phyloP scores from a whole-genome alignment of 2,888 invertebrate species.

The Hartigia nigra region DNA sequence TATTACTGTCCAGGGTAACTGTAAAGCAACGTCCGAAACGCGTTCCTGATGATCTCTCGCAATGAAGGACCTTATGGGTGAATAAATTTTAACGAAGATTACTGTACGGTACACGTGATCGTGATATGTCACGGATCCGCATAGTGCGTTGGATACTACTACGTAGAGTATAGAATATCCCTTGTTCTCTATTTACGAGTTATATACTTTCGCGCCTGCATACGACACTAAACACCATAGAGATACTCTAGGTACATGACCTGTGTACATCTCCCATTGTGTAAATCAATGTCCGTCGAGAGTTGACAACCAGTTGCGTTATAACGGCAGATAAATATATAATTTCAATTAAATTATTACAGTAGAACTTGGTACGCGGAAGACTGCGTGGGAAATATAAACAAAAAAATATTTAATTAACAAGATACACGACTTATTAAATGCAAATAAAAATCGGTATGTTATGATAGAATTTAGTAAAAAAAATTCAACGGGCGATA shows the following conservation, averaged over 20 bases:
- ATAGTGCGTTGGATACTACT: slow-evolving; percentile 14
- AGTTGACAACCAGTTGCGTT: neutral
- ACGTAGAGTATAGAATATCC: slow-evolving; percentile 12
- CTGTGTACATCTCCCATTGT: neutral
- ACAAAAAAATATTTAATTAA: neutral
- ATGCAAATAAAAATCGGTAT: neutral
- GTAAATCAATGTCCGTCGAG: neutral
- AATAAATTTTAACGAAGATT: slow-evolving; percentile 4
- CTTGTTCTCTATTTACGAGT: neutral
- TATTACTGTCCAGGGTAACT: neutral
- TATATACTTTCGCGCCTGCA: neutral
- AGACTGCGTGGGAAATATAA: neutral
- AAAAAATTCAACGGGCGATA: neutral
- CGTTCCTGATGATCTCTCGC: neutral
- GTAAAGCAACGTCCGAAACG: neutral
- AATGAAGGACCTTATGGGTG: neutral
- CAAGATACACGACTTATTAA: neutral
- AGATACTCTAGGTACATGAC: neutral
- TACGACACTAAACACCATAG: neutral
- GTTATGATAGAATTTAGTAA: neutral
- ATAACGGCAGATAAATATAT: neutral
- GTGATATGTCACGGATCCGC: slow-evolving; percentile 33
- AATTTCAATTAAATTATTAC: neutral
- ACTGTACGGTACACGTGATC: slow-evolving; percentile 9
- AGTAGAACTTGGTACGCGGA: neutral